Evolutionary conservation across 2,113 vertebrate species (phyloP).

Genomic region (Zosterops borbonicus): DNA sequence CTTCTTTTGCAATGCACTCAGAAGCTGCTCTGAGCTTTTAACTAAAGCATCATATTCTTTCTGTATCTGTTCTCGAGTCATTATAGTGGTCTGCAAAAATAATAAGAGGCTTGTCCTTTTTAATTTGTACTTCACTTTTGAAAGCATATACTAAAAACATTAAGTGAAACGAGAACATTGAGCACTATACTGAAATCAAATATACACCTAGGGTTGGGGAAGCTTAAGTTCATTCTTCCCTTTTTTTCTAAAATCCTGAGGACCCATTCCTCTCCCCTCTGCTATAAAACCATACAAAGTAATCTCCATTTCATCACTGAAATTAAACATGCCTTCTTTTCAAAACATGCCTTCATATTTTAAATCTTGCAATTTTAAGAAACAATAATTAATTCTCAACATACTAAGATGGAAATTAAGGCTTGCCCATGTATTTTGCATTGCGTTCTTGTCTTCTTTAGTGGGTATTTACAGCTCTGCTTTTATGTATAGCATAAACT

Average conservation of each 20-base stretch:
- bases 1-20: conserved; percentile 88
- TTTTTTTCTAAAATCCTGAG: background rate
- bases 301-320: background rate
- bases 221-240: background rate
- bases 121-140: background rate
- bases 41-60: conserved; percentile 85
- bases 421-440: background rate
- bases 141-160: background rate
- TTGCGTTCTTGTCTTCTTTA: background rate
- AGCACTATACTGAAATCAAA: background rate
- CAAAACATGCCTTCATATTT: background rate
- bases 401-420: background rate
- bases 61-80: conserved; percentile 90
- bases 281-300: background rate
- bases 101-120: background rate
- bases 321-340: background rate
- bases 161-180: background rate
- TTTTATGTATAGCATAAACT: background rate
- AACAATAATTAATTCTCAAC: background rate
- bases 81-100: conserved; percentile 79
- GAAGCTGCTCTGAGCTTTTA: conserved; percentile 87
- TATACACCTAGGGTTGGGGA: too few species aligned
- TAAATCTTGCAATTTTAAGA: background rate
- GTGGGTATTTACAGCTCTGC: background rate
- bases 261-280: background rate